Conservation (phyloP, 2,888 invertebrate species). For the Macaria notata region DNA sequence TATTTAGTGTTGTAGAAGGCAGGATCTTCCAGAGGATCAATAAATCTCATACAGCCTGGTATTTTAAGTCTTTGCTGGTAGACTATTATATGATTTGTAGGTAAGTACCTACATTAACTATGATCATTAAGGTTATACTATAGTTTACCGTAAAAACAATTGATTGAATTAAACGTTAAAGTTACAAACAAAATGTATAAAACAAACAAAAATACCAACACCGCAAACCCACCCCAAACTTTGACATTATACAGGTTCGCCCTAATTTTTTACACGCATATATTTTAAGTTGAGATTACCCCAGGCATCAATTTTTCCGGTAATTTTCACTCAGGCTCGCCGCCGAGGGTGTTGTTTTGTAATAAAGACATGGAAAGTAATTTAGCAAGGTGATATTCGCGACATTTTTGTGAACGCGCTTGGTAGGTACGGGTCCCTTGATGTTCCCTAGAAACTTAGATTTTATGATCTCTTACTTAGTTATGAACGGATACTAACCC, state of each 20-base stretch:
- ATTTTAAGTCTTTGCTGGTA: too few relatives aligned
- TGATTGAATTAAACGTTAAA: too few relatives aligned
- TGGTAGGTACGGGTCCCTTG: constrained; percentile 10
- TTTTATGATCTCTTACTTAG: too few relatives aligned
- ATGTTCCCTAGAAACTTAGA: constrained; percentile 1
- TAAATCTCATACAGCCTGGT: too few relatives aligned
- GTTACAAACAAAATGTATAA: too few relatives aligned
- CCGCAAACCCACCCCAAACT: not conserved
- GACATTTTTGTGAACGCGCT: constrained; percentile 22
- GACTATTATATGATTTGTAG: too few relatives aligned
- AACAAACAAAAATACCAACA: too few relatives aligned
- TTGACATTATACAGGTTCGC: not conserved
- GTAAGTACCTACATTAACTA: too few relatives aligned
- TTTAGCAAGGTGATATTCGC: constrained; percentile 27
- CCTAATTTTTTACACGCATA: constrained; percentile 9
- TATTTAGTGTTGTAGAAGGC: too few relatives aligned
- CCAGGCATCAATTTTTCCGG: constrained; percentile 23
- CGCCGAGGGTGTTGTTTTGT: constrained; percentile 34
- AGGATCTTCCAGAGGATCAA: too few relatives aligned
- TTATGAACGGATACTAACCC: too few relatives aligned
- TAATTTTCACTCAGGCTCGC: constrained; percentile 24
- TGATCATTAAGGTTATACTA: too few relatives aligned
- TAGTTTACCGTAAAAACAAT: not conserved
- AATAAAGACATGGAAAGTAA: constrained; percentile 32
- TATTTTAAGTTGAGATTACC: constrained; percentile 11